These are phyloP conservation scores for Sinopyrophorus schimmeli DNA, from an alignment of 2,888 invertebrate genomes.

Conservation along the genomic window DNA sequence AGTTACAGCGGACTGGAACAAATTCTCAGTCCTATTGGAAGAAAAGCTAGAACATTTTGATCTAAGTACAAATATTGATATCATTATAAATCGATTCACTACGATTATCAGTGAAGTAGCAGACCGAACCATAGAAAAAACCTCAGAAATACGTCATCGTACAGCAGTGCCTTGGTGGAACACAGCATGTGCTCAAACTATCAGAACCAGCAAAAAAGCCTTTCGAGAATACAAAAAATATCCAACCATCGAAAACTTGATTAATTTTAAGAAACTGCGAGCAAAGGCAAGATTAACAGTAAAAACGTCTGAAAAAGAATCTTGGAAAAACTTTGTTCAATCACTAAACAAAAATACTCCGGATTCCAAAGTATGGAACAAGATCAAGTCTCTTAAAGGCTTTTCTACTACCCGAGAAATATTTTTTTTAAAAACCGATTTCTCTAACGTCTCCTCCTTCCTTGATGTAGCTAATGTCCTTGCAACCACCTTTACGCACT, in stretches of 20 bases:
- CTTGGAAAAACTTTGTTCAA: neutral
- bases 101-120: neutral
- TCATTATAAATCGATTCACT: neutral
- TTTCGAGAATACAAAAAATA: neutral
- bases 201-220: neutral
- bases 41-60: too few species aligned
- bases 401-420: too few species aligned
- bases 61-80: neutral
- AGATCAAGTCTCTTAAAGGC: too few species aligned
- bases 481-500: too few species aligned
- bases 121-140: neutral
- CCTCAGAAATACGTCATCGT: neutral
- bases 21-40: too few species aligned
- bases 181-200: neutral
- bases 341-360: too few species aligned
- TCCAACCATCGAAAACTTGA: neutral
- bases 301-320: neutral
- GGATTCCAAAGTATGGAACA: too few species aligned
- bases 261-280: constrained; percentile 5
- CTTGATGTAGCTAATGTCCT: too few species aligned
- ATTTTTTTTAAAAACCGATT: too few species aligned
- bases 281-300: neutral
- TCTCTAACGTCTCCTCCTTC: too few species aligned
- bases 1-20: constrained; percentile 2
- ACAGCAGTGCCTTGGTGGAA: constrained; percentile 9